Evolutionary conservation across 2,888 invertebrate genomes (phyloP), one percentile per base, ranked within the genome.

Genomic region (Biston betularia): DNA sequence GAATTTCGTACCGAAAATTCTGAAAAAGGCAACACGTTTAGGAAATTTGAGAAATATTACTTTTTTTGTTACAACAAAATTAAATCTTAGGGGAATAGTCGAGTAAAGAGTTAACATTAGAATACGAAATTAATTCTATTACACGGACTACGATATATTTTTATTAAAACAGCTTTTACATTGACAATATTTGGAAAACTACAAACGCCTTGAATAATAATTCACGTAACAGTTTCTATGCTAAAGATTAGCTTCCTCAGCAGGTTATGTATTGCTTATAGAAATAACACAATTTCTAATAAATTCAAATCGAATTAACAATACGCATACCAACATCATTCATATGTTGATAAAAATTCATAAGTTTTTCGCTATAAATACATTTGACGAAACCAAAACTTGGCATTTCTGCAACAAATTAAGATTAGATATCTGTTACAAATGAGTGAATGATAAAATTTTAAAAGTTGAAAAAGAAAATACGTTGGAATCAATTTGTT

Each of bases 211-310:
- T 50, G 9, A 9, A n/a, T 12, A 34, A 35, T 34, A 34, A 50
- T 8, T 50, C 8, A 50, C 34, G 35, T 50, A 50, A 50, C 34
- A n/a, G 35, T 50, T n/a, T 49, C 33, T n/a, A 12, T 11, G 38
- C 5, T 9, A 53, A 50, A 50, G 90, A 53, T 8, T 24, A 52
- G 9, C n/a, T n/a, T 24, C 40, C 24, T 55, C 8, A 0, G 35
- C 40, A 11, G 38, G 38, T 52, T 53, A 52, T n/a, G 35, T 24
- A 34, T 61, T 53, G 11, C 12, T 14, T 34, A 38, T 33, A 56
- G 14, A 50, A 56, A 57, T 49, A 60, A 44, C 42, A 44, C 6
- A 14, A 42, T 64, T 64, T 64, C 64, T 64, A 64, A 64, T 59
- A 15, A 53, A 64, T 64, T 64, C 48, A 48, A 58, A 64, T 64